Conservation (phyloP, 2,797 vertebrate genomes). For the Meda fulgida region DNA sequence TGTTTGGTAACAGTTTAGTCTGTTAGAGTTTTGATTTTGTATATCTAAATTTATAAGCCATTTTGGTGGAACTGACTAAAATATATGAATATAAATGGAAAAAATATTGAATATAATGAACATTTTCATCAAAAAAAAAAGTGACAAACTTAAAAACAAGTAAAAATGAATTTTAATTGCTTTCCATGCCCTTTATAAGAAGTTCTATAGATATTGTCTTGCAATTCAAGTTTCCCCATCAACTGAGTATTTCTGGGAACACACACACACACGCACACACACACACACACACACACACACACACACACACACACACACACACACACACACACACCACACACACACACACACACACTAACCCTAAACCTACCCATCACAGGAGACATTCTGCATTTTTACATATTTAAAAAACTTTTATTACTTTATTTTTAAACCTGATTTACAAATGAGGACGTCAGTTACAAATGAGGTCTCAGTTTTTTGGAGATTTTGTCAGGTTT, state of each 20-base stretch:
- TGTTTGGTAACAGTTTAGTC: neutral
- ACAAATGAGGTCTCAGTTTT: no score
- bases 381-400: no score
- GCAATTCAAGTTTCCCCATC: neutral
- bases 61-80: neutral
- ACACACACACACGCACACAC: slow-evolving; percentile 30
- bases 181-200: neutral
- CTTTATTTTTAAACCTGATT: no score
- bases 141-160: no score
- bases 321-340: no score
- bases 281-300: no score
- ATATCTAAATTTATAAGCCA: neutral
- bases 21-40: neutral
- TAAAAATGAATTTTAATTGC: neutral
- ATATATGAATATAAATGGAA: neutral
- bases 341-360: slow-evolving; percentile 39
- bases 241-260: slow-evolving; percentile 24
- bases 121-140: neutral
- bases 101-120: neutral
- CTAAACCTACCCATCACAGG: no score
- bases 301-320: slow-evolving; percentile 29
- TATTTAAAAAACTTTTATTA: no score
- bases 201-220: slow-evolving; percentile 19
- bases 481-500: no score
- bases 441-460: no score